Percentiles rank a stretch among this genome's conserved stretches.
Conservation (phyloP, 2,797 vertebrate genomes). For the Euthynnus affinis region DNA sequence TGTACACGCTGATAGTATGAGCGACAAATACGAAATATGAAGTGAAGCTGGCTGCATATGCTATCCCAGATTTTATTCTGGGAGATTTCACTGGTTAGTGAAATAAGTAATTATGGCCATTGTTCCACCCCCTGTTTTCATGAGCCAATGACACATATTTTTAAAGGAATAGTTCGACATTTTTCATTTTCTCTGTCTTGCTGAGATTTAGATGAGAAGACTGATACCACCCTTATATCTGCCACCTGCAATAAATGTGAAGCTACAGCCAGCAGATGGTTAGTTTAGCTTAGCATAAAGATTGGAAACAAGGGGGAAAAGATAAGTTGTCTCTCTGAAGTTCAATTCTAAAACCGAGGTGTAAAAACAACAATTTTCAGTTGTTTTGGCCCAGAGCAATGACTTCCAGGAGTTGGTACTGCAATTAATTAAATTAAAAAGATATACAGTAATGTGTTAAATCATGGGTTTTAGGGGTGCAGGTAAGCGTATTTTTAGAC, state of each 20-base stretch:
- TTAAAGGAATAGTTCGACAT: not conserved
- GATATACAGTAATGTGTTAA: not conserved
- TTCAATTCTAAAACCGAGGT: not conserved
- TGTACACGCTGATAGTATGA: not conserved
- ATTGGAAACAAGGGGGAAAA: not conserved
- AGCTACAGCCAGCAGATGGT: not conserved
- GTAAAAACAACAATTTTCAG: not conserved
- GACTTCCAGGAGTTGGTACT: not conserved
- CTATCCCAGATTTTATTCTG: not conserved
- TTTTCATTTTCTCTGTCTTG: not conserved
- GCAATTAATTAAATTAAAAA: not conserved
- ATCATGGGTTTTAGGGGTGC: not conserved
- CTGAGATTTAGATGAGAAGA: not conserved
- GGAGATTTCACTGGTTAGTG: constrained; percentile 7
- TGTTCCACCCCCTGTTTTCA: not conserved
- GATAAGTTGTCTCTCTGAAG: not conserved
- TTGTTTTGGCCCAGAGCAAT: not conserved
- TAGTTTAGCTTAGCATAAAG: not conserved
- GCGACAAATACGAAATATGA: not conserved
- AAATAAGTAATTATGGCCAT: not conserved
- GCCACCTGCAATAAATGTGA: not conserved
- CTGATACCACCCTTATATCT: not conserved
- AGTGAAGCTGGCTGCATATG: not conserved
- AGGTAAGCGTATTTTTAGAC: not conserved
- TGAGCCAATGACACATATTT: not conserved